A percentile compares a stretch with the other conserved stretches of the same genome.
phyloP scores from a whole-genome alignment of 92 coral and sea anemone genomes.

The Zoanthus sansibaricus region DNA sequence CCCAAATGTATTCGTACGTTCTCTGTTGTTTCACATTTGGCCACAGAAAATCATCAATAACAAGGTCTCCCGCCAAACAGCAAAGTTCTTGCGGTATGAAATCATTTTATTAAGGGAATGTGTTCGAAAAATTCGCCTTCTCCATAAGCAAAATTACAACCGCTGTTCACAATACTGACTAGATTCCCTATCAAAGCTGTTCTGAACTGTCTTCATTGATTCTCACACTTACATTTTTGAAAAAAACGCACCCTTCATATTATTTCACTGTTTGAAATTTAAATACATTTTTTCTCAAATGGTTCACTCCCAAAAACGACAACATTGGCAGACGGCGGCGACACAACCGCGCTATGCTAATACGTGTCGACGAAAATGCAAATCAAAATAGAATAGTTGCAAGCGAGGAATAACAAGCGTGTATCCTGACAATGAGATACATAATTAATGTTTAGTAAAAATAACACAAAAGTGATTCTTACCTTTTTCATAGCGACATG shows the following conservation, averaged over 20 bases:
- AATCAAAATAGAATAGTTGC: conserved; percentile 38
- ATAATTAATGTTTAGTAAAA: conserved; percentile 18
- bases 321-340: conserved; percentile 3
- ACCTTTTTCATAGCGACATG: not conserved
- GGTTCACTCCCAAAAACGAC: conserved; percentile 47
- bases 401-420: conserved; percentile 34
- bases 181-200: conserved; percentile 7
- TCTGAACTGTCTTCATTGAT: not conserved
- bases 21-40: conserved; percentile 6
- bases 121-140: not conserved
- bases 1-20: not conserved
- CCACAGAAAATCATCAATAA: conserved; percentile 4
- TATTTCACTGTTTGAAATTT: not conserved
- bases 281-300: not conserved
- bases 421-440: conserved; percentile 30
- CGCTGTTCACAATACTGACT: conserved; percentile 1
- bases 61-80: conserved; percentile 26
- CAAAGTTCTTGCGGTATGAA: conserved; percentile 23
- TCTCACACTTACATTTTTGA: not conserved
- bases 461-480: conserved; percentile 25
- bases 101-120: conserved; percentile 20
- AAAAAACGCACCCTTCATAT: not conserved
- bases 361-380: conserved; percentile 45
- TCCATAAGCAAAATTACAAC: not conserved
- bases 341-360: conserved; percentile 46